Conservation (phyloP, 2,113 vertebrate species). For the Saguinus midas region DNA sequence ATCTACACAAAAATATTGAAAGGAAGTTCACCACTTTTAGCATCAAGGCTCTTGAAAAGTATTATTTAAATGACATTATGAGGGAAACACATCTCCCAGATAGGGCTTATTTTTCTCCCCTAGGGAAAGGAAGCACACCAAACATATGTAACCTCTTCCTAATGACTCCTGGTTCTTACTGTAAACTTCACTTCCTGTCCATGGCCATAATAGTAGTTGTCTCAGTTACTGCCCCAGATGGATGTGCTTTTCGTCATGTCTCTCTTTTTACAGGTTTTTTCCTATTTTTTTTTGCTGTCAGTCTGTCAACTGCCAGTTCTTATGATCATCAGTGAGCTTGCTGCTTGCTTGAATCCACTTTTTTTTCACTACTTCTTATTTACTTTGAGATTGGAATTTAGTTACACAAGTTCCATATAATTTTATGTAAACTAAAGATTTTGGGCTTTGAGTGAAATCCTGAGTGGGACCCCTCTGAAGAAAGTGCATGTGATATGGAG, state of each 20-base stretch:
- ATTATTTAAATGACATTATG: not conserved
- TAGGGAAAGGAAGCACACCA: not conserved
- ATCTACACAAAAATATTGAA: not conserved
- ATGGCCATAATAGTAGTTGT: not conserved
- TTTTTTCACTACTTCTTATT: constrained; percentile 16
- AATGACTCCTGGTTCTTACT: not conserved
- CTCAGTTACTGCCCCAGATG: not conserved
- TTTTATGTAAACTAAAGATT: not conserved
- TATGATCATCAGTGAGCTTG: not conserved
- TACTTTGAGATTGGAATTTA: constrained; percentile 3
- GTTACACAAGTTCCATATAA: not conserved
- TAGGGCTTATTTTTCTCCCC: not conserved
- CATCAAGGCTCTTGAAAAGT: not conserved
- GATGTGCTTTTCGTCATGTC: not conserved
- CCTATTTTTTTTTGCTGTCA: not conserved
- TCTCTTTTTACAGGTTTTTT: not conserved
- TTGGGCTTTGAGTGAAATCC: not conserved
- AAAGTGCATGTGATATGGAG: not conserved
- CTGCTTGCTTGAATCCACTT: constrained; percentile 14
- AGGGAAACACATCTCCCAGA: not conserved
- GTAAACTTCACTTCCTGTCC: not conserved
- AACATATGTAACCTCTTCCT: not conserved
- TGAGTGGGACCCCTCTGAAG: not conserved
- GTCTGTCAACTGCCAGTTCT: constrained; percentile 23
- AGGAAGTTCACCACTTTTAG: not conserved